Evolutionary conservation across 2,113 vertebrate species (phyloP).

Genomic region (Talpa occidentalis): DNA sequence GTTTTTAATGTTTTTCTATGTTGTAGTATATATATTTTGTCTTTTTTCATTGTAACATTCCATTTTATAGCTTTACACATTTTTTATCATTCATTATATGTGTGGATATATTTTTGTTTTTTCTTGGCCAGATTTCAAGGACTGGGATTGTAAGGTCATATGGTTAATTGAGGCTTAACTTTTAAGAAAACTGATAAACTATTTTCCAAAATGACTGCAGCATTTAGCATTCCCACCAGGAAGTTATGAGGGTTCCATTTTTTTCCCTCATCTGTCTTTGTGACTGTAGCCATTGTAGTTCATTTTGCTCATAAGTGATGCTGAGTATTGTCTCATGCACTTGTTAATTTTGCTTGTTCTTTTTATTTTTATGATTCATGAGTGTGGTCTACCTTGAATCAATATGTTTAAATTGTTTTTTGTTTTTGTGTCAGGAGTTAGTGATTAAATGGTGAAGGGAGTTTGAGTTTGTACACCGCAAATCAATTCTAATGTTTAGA

Average conservation of each 20-base stretch:
- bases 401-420: not conserved
- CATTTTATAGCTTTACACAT: not conserved
- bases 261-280: not conserved
- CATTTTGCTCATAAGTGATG: not conserved
- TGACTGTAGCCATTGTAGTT: not conserved
- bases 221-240: not conserved
- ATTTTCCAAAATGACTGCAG: conserved; percentile 7
- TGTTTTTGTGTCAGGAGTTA: not conserved
- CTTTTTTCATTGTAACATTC: conserved; percentile 32
- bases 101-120: conserved; percentile 8
- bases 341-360: conserved; percentile 37
- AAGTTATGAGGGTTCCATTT: not conserved
- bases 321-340: not conserved
- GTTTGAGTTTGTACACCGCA: not conserved
- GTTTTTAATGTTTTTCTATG: conserved; percentile 12
- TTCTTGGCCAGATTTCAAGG: conserved; percentile 35
- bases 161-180: conserved; percentile 39
- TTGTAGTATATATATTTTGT: conserved; percentile 17
- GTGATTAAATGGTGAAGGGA: not conserved
- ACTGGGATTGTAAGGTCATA: not conserved
- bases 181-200: conserved; percentile 23
- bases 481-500: not conserved
- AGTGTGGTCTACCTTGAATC: not conserved
- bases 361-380: not conserved
- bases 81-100: conserved; percentile 17